A percentile compares a stretch with the other conserved stretches of the same genome.
These are phyloP conservation scores for Leptopilina syphax DNA, from an alignment of 2,888 invertebrate species.

Conservation along the genomic window DNA sequence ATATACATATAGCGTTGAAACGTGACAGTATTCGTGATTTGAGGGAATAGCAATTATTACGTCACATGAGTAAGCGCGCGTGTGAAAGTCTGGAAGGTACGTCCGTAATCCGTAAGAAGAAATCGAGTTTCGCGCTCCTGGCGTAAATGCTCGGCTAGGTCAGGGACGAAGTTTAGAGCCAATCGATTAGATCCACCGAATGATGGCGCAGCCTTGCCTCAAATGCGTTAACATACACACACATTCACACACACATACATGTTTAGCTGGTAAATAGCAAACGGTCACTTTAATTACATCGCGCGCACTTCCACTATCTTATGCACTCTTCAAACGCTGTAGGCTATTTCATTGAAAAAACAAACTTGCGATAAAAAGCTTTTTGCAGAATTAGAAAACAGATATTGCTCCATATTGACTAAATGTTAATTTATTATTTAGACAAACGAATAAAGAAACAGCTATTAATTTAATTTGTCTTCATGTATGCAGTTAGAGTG, in stretches of 20 bases:
- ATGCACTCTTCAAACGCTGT: background rate
- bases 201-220: conserved; percentile 30
- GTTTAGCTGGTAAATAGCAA: conserved; percentile 4
- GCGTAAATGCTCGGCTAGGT: conserved; percentile 38
- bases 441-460: background rate
- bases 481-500: background rate
- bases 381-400: conserved; percentile 29
- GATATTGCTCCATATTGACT: background rate
- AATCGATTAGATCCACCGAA: conserved; percentile 41
- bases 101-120: conserved; percentile 38
- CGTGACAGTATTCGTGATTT: conserved; percentile 27
- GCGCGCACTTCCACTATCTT: conserved; percentile 5
- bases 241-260: background rate
- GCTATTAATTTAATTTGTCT: too few species aligned
- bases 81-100: conserved; percentile 36
- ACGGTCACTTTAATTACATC: conserved; percentile 31
- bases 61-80: conserved; percentile 24
- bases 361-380: conserved; percentile 12
- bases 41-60: conserved; percentile 35
- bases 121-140: conserved; percentile 38
- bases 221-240: conserved; percentile 22
- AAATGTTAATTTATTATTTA: background rate
- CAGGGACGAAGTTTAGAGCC: conserved; percentile 38
- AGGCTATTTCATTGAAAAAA: background rate
- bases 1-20: background rate